Evolutionary conservation across 2,113 vertebrate species (phyloP), one percentile per base, ranked within the genome.

Genomic region (Podarcis raffonei): DNA sequence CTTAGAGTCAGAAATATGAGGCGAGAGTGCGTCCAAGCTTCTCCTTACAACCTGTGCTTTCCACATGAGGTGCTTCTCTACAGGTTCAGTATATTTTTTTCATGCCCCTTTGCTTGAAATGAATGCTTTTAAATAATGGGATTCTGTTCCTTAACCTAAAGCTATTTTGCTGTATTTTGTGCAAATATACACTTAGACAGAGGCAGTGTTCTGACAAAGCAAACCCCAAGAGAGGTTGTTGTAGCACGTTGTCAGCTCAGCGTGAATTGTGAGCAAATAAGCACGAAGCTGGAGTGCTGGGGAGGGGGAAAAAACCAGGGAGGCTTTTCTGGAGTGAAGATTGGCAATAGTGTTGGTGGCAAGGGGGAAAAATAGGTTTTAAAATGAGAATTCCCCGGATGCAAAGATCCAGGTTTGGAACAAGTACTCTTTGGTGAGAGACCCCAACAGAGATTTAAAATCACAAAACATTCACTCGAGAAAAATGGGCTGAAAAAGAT

Each of bases 121-220:
- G 3, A 84, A 35, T 27, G 37, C 30, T 1, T 4, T 20, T 39
- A 20, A n/a, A 80, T 42, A 23, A 22, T 8, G 0, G 39, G 22
- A 53, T 35, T n/a, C 68, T 32, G 16, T 23, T 87, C 25, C 87
- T 71, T 37, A 35, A 2, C 30, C 48, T 5, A 0, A 1, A 82
- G 85, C 0, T 1, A 4, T 81, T 81, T 65, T 42, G 78, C 66
- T 65, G 85, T 15, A 25, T 13, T 27, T 9, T 32, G 22, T 0
- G 1, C 0, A 32, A 65, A 18, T 48, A 4, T 7, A 1, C 0
- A 0, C 30, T 62, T 65, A 77, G 27, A 66, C 77, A 0, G 0
- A 57, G 76, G 30, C 23, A 81, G 42, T 18, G 18, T 0, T 0
- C 69, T 27, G 35, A 32, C 72, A 80, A 71, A 82, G 30, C 37